These are phyloP conservation scores for Clivina fossor DNA, from an alignment of 2,888 invertebrate genomes.

Conservation along the genomic window DNA sequence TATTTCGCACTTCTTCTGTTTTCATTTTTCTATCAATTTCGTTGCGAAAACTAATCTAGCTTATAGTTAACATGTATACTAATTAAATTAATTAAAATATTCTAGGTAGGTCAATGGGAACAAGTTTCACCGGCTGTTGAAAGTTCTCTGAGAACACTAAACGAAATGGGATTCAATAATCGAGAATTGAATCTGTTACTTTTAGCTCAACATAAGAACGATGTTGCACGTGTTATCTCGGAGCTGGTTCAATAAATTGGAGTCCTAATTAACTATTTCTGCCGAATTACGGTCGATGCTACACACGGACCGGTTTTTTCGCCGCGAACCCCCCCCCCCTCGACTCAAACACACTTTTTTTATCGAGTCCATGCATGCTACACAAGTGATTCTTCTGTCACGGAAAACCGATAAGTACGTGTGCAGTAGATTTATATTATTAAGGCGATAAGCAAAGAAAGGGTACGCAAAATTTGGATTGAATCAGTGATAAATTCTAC, in stretches of 20 bases:
- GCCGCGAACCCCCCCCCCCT: too few relatives aligned
- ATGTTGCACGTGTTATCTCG: slow-evolving; percentile 50
- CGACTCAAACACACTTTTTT: too few relatives aligned
- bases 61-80: not conserved
- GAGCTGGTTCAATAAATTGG: slow-evolving; percentile 48
- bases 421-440: too few relatives aligned
- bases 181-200: slow-evolving; percentile 51
- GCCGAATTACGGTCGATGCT: too few relatives aligned
- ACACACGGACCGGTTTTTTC: too few relatives aligned
- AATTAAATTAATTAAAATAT: not conserved
- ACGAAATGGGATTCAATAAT: slow-evolving; percentile 54
- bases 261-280: too few relatives aligned
- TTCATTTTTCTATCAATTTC: not conserved
- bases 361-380: too few relatives aligned
- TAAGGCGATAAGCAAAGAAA: too few relatives aligned
- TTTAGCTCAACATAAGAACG: slow-evolving; percentile 51
- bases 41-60: not conserved
- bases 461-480: too few relatives aligned
- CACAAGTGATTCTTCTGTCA: too few relatives aligned
- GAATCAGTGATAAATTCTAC: too few relatives aligned
- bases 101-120: slow-evolving; percentile 25
- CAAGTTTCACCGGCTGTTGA: slow-evolving; percentile 39
- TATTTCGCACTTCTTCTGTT: not conserved
- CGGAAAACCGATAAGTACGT: too few relatives aligned
- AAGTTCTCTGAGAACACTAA: slow-evolving; percentile 47